Base-by-base conservation (phyloP, 92 coral and sea anemone genomes). In the Phenganax stokvisi region DNA sequence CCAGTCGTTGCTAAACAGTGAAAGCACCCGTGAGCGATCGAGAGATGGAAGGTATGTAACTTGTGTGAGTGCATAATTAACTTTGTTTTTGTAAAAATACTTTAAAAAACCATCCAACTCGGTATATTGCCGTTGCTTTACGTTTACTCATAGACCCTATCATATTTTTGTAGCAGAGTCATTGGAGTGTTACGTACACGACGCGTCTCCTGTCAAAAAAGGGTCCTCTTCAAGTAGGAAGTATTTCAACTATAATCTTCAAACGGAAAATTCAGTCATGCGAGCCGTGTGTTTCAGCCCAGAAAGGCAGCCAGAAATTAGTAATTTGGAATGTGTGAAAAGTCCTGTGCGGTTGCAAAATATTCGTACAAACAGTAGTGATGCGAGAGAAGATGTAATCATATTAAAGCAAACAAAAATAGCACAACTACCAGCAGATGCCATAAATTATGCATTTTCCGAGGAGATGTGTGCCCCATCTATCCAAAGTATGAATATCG, bases 341-440 rank as follows among this genome's bases (percentile, higher is more conserved):
- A 66, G 71, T 66, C 71, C 76, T 47, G 56, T 52, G 25, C 25
- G 7, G 15, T 11, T 72, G 6, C 76, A 54, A 4, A 72, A 72
- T 12, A 47, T 72, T 52, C 57, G 76, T 15, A 47, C 28, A 16
- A 51, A 16, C 57, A 25, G 31, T 3, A 72, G 30, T 52, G 31
- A 69, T 69, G 74, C 52, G 6, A 69, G 31, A 31, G 8, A 69
- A 27, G 74, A 72, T 54, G 76, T 72, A 8, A n/a, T 72, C 15
- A 51, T 72, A 12, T 72, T 72, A 47, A 72, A 72, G 28, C 76
- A 72, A 52, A 72, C 76, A 2, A 72, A 72, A 25, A 52, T 72
- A 13, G 76, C 76, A 13, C 76, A 13, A 51, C 3, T 72, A 54
- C 29, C 76, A 72, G 16, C 47, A 37, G 47, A 37, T 37, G 47